Percentiles rank a stretch among this genome's conserved stretches.
Conservation (phyloP, 1,140 invertebrate genomes). For the Paramacrobiotus metropolitanus region DNA sequence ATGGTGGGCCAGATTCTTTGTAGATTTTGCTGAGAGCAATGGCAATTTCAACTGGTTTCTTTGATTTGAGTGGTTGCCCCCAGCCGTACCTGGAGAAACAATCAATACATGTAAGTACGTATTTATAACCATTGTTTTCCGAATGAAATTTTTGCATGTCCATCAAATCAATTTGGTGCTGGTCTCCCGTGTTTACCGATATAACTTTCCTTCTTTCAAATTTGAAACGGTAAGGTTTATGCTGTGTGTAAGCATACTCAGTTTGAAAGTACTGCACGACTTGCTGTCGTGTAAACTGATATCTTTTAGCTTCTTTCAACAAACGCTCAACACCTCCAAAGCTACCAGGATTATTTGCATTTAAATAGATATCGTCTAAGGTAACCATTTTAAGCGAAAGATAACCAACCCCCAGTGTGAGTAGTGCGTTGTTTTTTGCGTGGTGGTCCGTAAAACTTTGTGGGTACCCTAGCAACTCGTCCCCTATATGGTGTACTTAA, state of each 20-base stretch:
- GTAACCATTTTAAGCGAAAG: too few species aligned
- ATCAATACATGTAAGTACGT: constrained; percentile 15
- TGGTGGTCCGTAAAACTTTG: too few species aligned
- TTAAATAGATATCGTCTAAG: not conserved
- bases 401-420: too few species aligned
- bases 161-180: constrained; percentile 14
- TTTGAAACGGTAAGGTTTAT: not conserved
- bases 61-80: constrained; percentile 13
- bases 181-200: constrained; percentile 12
- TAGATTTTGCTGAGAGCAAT: constrained; percentile 12
- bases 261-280: not conserved
- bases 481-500: too few species aligned
- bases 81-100: constrained; percentile 14
- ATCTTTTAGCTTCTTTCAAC: not conserved
- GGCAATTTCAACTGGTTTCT: constrained; percentile 9
- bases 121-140: constrained; percentile 13
- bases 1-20: not conserved
- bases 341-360: not conserved
- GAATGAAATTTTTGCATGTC: constrained; percentile 11
- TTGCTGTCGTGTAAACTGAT: not conserved
- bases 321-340: not conserved
- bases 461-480: too few species aligned
- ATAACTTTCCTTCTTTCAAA: not conserved
- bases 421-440: too few species aligned
- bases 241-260: not conserved